phyloP scores from a whole-genome alignment of 2,797 vertebrate genomes.

The Erpetoichthys calabaricus region DNA sequence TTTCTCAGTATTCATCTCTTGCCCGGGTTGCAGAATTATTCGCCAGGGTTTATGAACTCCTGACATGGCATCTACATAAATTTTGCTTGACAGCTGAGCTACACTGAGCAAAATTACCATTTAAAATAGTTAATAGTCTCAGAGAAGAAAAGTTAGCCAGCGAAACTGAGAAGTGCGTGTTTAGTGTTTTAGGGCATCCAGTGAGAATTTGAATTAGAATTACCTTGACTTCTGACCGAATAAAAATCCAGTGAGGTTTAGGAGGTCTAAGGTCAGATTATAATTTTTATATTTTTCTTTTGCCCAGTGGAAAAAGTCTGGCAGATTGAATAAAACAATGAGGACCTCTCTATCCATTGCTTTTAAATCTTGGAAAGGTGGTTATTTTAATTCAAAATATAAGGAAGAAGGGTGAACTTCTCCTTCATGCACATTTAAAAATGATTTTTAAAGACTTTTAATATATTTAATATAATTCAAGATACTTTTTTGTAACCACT shows the following conservation, averaged over 20 bases:
- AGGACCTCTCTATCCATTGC: no score
- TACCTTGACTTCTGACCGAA: conserved; percentile 62
- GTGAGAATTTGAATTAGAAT: conserved; percentile 46
- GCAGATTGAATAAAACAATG: conserved; percentile 17
- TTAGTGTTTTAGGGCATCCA: conserved; percentile 47
- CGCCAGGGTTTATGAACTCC: conserved; percentile 40
- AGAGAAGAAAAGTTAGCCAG: conserved; percentile 42
- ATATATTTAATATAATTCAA: no score
- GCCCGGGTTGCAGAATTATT: conserved; percentile 66
- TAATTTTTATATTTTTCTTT: conserved; percentile 44
- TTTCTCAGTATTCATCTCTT: conserved; percentile 49
- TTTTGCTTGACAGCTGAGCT: conserved; percentile 19
- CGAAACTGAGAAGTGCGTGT: conserved; percentile 43
- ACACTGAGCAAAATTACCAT: conserved; percentile 50
- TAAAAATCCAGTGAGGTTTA: conserved; percentile 41
- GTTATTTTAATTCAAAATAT: no score
- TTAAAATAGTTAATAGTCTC: conserved; percentile 56
- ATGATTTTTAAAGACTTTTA: no score
- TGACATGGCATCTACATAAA: conserved; percentile 60
- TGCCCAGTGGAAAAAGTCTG: conserved; percentile 57
- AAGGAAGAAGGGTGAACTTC: no score
- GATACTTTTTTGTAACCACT: no score
- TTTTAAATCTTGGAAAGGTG: no score
- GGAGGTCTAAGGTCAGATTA: conserved; percentile 36
- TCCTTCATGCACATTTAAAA: no score